Base-by-base conservation (phyloP, 2,888 invertebrate genomes). In the Philopedon plagiatum region DNA sequence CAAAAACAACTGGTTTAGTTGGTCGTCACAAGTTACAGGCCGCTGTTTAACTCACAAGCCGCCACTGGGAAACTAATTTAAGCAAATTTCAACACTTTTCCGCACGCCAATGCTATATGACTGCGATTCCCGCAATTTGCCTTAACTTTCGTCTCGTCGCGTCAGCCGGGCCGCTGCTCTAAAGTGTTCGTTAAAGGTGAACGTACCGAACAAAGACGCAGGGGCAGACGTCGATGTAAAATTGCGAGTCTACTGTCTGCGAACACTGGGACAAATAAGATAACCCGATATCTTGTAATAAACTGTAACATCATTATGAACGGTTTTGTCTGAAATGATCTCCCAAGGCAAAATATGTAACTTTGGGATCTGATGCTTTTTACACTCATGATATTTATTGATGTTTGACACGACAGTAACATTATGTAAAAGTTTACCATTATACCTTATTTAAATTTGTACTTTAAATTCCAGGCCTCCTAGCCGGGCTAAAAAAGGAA, bases 181-280 rank as follows among this genome's bases (percentile, higher is more conserved):
- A 63, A 74, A 68, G 67, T 62, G 51, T 77, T 75, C 77, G 77
- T 77, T 76, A 76, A 73, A 76, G 77, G 77, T 77, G 76, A 77
- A 77, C 74, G 77, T 29, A 77, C 77, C 62, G 70, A 69, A 74
- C 71, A 74, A 71, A 76, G 75, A 72, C 37, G 37, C 49, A 46
- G 70, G 57, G 65, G 44, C 51, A 54, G 51, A 54, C 54, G 57
- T 44, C 56, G 68, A 41, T 54, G 29, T 29, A 54, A 70, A 70
- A 70, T 64, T 70, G 70, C 70, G 46, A 56, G 39, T 60, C 51
- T n/a, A n/a, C n/a, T 46, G 69, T 69, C 69, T 63, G 69, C 69
- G 62, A 69, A 56, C 34, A 63, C 32, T 44, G 26, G 23, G 41
- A 44, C 44, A 61, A 29, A 61, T 61, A 44, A 61, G 57, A 51